phyloP scores from a whole-genome alignment of 2,888 invertebrate genomes.

The Hyppa rectilinea region DNA sequence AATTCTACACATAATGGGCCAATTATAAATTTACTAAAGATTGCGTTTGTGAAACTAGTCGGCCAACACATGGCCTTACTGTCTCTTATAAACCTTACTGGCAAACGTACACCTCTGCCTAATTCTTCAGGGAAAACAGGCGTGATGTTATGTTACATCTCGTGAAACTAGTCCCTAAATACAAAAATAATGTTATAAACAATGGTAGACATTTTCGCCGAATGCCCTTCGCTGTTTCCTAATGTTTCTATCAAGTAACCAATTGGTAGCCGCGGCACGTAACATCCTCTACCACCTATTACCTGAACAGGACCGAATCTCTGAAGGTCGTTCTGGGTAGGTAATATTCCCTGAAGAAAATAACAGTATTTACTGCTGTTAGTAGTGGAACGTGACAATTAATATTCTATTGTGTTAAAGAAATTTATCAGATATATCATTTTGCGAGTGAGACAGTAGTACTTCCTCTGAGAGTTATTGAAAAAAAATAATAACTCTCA shows the following conservation, averaged over 20 bases:
- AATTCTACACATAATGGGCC: slow-evolving; percentile 4
- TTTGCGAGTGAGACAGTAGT: slow-evolving; percentile 1
- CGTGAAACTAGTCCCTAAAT: background rate
- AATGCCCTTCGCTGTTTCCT: slow-evolving; percentile 35
- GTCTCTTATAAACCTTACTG: too few relatives aligned
- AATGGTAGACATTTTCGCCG: slow-evolving; percentile 31
- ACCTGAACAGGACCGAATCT: slow-evolving; percentile 71
- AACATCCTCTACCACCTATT: slow-evolving; percentile 65
- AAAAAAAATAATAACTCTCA: slow-evolving; percentile 5
- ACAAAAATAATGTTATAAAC: slow-evolving; percentile 18
- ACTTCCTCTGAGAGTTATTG: slow-evolving; percentile 20
- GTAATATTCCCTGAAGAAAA: slow-evolving; percentile 73
- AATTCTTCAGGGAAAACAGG: too few relatives aligned
- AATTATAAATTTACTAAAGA: background rate
- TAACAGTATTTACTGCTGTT: slow-evolving; percentile 58
- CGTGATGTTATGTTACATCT: background rate
- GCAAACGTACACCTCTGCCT: background rate
- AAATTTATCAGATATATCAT: slow-evolving; percentile 8
- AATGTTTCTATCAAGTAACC: slow-evolving; percentile 53
- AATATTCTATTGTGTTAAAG: slow-evolving; percentile 20
- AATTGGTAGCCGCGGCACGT: slow-evolving; percentile 71
- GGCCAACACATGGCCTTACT: background rate
- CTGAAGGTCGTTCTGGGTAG: slow-evolving; percentile 60
- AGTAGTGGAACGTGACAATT: slow-evolving; percentile 41
- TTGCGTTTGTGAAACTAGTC: background rate